phyloP scores from a whole-genome alignment of 2,888 invertebrate species.

The Epistrophe grossulariae region DNA sequence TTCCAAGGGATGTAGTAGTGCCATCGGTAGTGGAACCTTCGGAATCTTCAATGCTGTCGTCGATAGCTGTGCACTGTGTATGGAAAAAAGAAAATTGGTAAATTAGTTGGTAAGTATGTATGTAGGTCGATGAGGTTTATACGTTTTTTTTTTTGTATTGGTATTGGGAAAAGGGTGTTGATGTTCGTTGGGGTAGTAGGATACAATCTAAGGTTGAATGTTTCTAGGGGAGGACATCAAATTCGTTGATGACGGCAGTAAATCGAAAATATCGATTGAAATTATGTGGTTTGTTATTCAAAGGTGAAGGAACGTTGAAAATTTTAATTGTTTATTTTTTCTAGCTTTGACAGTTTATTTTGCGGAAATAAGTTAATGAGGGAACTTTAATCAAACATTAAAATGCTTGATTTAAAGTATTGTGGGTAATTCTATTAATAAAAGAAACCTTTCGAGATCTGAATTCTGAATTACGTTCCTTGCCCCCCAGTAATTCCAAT shows the following conservation, averaged over 20 bases:
- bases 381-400: background rate
- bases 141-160: slow-evolving; percentile 16
- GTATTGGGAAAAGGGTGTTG: slow-evolving; percentile 23
- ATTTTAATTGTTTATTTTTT: slow-evolving; percentile 44
- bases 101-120: slow-evolving; percentile 43
- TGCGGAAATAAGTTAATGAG: background rate
- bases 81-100: slow-evolving; percentile 41
- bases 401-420: background rate
- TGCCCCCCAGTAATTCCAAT: no score
- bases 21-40: slow-evolving; percentile 76
- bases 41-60: slow-evolving; percentile 76
- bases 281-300: slow-evolving; percentile 35
- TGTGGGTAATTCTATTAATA: background rate
- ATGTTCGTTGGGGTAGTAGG: background rate
- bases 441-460: no score
- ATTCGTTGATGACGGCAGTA: slow-evolving; percentile 25
- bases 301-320: slow-evolving; percentile 31
- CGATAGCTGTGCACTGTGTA: slow-evolving; percentile 78
- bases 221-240: slow-evolving; percentile 46
- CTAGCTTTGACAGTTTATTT: background rate
- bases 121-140: slow-evolving; percentile 21
- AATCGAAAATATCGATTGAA: slow-evolving; percentile 62
- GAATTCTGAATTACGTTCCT: no score
- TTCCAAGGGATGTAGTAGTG: slow-evolving; percentile 74
- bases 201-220: background rate